Percentiles rank a stretch among this genome's conserved stretches.
Conservation (phyloP, 2,797 vertebrate species). For the Peromyscus eremicus region DNA sequence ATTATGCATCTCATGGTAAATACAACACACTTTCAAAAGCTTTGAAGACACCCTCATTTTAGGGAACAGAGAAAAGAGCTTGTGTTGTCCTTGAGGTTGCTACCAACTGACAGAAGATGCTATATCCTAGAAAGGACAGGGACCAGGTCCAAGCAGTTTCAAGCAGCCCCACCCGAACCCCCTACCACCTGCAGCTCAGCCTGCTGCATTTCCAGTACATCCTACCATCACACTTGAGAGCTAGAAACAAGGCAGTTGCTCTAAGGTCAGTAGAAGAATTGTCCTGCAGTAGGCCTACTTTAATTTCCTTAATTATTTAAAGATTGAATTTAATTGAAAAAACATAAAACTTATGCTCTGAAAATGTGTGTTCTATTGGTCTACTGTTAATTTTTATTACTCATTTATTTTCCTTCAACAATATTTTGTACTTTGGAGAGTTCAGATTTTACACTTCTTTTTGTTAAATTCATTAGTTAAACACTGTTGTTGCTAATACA, state of each 20-base stretch:
- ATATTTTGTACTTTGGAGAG: background rate
- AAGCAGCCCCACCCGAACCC: background rate
- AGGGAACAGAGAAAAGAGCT: background rate
- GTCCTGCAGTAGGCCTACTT: background rate
- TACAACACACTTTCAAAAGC: background rate
- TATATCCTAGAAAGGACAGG: background rate
- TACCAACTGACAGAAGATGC: background rate
- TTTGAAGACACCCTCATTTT: background rate
- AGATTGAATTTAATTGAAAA: background rate
- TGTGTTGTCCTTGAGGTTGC: background rate
- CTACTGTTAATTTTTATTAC: slow-evolving; percentile 9
- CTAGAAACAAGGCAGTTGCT: background rate
- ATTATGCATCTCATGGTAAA: background rate
- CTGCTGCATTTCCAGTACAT: background rate
- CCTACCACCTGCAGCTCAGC: background rate
- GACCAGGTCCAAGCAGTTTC: background rate
- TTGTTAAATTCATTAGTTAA: background rate
- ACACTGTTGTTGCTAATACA: background rate
- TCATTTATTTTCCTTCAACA: background rate
- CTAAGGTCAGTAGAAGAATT: background rate
- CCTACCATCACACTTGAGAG: background rate
- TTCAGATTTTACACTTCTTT: background rate
- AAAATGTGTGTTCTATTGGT: background rate
- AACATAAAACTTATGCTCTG: background rate
- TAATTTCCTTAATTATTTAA: slow-evolving; percentile 19